Conservation (phyloP, 2,113 vertebrate genomes). For the Thymallus thymallus region DNA sequence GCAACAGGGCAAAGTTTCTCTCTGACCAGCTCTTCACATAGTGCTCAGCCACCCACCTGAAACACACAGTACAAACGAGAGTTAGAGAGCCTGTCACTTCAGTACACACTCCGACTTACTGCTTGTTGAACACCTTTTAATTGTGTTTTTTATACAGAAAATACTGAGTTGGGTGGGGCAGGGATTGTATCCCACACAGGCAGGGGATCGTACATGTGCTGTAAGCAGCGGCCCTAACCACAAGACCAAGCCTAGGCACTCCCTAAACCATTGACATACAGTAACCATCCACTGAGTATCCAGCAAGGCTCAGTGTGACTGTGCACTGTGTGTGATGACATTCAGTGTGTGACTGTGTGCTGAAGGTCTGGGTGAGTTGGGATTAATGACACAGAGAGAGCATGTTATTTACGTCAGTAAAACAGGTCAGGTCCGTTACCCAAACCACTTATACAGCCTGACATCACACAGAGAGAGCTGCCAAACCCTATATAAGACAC, state of each 20-base stretch:
- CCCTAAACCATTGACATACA: no score
- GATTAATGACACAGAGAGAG: no score
- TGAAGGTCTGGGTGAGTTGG: neutral
- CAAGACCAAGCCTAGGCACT: no score
- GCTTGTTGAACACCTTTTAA: neutral
- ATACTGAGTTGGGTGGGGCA: no score
- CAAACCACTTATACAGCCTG: neutral
- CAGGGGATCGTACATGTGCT: no score
- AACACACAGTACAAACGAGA: neutral
- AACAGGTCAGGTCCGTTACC: conserved; percentile 4
- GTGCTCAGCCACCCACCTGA: conserved; percentile 85
- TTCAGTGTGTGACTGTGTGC: neutral
- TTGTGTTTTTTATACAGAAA: neutral
- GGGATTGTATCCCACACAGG: no score
- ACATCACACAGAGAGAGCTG: neutral
- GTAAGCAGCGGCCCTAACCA: no score
- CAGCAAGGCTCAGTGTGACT: neutral
- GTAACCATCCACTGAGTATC: neutral
- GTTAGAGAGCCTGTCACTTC: neutral
- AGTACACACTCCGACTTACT: neutral
- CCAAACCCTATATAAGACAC: conserved; percentile 3
- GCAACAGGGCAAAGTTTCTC: conserved; percentile 85
- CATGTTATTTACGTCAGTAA: neutral
- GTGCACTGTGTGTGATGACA: neutral
- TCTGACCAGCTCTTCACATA: conserved; percentile 91